These are phyloP conservation scores for Anarhynchus alexandrinus DNA, from an alignment of 2,113 vertebrate species.

Conservation along the genomic window DNA sequence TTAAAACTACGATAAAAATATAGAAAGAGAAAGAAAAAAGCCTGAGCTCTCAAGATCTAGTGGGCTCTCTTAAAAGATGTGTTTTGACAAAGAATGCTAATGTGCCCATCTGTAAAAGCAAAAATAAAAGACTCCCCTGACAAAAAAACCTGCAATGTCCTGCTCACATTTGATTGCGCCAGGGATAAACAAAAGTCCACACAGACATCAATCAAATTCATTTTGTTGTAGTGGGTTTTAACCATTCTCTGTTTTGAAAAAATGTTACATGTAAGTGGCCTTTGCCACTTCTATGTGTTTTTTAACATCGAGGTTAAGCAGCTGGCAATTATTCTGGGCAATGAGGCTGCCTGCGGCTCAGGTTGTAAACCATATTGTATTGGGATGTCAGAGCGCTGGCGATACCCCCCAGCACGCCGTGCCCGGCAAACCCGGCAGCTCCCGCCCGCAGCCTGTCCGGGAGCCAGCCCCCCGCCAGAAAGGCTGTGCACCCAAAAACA, in stretches of 20 bases:
- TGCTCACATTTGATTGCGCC: background rate
- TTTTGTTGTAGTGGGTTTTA: background rate
- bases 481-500: too few relatives aligned
- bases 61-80: too few relatives aligned
- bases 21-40: background rate
- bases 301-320: background rate
- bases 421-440: too few relatives aligned
- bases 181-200: background rate
- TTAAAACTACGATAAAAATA: background rate
- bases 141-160: background rate
- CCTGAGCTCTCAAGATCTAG: background rate
- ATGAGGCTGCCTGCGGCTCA: background rate
- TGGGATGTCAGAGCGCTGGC: background rate
- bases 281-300: background rate
- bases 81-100: background rate
- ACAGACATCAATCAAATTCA: background rate
- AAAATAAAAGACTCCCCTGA: background rate
- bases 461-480: background rate
- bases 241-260: background rate
- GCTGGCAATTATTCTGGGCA: background rate
- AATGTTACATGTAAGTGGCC: background rate
- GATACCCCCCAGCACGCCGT: background rate
- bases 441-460: fast-evolving
- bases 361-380: background rate
- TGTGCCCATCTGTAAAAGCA: background rate